Conservation (phyloP, 2,888 invertebrate species). For the Deilephila porcellus region DNA sequence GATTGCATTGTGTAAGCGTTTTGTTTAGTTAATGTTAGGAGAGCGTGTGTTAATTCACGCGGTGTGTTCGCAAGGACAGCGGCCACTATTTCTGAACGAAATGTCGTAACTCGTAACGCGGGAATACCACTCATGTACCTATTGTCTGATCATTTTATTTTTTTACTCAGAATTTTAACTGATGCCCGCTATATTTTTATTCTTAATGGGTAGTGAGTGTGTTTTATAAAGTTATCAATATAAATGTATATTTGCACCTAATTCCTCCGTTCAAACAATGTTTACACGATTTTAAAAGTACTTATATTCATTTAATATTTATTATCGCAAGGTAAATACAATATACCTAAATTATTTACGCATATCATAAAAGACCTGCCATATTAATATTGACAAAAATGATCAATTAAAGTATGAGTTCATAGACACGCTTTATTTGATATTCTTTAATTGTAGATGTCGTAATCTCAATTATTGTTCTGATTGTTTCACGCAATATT, state of each 20-base stretch:
- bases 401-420: neutral
- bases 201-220: neutral
- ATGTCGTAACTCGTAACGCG: conserved; percentile 48
- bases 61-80: conserved; percentile 57
- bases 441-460: neutral
- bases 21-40: conserved; percentile 24
- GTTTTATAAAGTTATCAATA: no score
- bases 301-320: no score
- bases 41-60: conserved; percentile 42
- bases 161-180: neutral
- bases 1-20: neutral
- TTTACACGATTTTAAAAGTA: no score
- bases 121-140: neutral
- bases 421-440: neutral
- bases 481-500: conserved; percentile 9
- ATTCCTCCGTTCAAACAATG: no score
- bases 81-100: conserved; percentile 64
- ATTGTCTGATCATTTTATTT: neutral
- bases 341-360: no score
- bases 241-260: no score
- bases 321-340: no score
- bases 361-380: no score
- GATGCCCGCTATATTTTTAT: neutral
- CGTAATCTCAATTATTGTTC: conserved; percentile 17
- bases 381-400: neutral